phyloP scores from a whole-genome alignment of 2,113 vertebrate genomes.

The Crocuta crocuta region DNA sequence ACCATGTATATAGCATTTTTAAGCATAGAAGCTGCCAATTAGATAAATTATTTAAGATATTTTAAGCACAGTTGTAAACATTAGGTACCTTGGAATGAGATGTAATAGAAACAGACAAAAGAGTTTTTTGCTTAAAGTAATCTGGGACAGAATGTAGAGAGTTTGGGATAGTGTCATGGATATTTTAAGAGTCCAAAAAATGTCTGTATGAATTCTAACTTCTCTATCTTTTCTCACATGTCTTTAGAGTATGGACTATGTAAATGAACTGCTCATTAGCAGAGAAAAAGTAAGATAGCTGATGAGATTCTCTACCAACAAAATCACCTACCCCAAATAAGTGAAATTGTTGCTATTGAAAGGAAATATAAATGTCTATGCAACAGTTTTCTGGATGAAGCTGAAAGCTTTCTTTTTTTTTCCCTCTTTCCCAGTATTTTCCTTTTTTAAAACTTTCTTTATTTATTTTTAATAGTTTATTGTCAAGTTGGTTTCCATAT shows the following conservation, averaged over 20 bases:
- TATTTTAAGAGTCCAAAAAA: conserved; percentile 5
- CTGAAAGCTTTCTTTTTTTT: background rate
- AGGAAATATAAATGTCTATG: background rate
- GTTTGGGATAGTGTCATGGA: background rate
- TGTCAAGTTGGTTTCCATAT: too few species aligned
- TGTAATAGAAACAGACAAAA: background rate
- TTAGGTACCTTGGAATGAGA: conserved; percentile 2
- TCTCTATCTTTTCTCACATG: background rate
- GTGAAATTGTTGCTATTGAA: background rate
- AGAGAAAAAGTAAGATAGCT: background rate
- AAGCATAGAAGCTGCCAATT: background rate
- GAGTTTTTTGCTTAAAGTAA: background rate
- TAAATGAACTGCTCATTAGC: background rate
- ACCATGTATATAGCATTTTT: background rate
- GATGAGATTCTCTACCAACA: background rate
- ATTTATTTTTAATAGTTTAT: too few species aligned
- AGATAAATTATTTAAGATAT: background rate
- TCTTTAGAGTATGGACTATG: background rate
- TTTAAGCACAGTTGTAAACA: background rate
- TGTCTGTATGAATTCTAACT: background rate
- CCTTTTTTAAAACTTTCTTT: too few species aligned
- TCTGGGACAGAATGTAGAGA: background rate
- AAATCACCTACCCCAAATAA: background rate
- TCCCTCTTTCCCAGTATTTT: too few species aligned
- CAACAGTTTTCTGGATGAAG: background rate